Base-by-base conservation (phyloP, 2,113 vertebrate genomes). In the Sander lucioperca region DNA sequence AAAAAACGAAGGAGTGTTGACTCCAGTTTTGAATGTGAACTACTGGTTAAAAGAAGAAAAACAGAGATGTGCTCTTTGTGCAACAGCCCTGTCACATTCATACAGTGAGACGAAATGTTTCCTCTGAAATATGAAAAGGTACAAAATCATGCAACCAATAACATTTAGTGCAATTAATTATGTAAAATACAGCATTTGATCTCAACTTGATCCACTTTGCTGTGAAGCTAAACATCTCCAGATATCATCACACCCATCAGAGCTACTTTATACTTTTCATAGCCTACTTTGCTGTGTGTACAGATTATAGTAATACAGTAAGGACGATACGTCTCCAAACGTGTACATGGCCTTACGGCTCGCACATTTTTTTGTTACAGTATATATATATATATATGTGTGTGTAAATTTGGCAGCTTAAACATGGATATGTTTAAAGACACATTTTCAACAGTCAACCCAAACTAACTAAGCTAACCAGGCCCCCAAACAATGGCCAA, bases 361-460 rank as follows among this genome's bases (percentile, higher is more conserved):
- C 5, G 3, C 23, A 69, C 25, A 8, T 62, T 48, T 14, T 62
- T 48, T 14, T 23, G 19, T 65, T 43, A 69, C 39, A 39, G 39
- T 39, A 39, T 39, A 33, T 33, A 33, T 33, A 33, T 33, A 33
- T 33, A 33, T 33, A 33, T 33, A 33, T 33, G 5, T 33, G 5
- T 33, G 5, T 6, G 6, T 33, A 14, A 6, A 6, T 15, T 64
- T 64, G 39, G 19, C 7, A 50, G 14, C 18, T 21, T 61, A 47
- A 9, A 6, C 33, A 62, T 21, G 5, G 15, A 43, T 11, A 39
- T 33, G 10, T 27, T 69, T 56, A 15, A 67, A 36, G 25, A 23
- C 21, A 15, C n/a, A 16, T 63, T 73, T 57, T 57, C 27, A 56
- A 48, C 62, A 75, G 57, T 39, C 45, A 74, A 53, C n/a, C 39